phyloP scores from a whole-genome alignment of 2,797 vertebrate genomes.

The Fistularia tabacaria region DNA sequence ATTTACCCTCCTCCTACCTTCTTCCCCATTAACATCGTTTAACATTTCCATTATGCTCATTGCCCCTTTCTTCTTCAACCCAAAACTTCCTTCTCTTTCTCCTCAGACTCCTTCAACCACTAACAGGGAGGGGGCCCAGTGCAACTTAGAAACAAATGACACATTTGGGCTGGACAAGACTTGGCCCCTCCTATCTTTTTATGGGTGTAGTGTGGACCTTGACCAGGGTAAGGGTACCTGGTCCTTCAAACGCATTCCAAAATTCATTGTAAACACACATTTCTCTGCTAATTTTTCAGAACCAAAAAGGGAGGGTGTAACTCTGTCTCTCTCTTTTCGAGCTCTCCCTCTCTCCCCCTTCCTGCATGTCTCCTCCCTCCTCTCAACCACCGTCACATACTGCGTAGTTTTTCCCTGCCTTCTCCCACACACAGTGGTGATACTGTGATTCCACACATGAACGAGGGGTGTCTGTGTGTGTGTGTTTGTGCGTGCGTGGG shows the following conservation, averaged over 20 bases:
- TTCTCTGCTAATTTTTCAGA: too few species aligned
- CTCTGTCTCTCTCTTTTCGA: constrained; percentile 2
- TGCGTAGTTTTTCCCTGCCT: constrained; percentile 29
- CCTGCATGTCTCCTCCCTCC: too few species aligned
- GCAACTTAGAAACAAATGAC: constrained; percentile 34
- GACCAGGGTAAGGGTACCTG: constrained; percentile 33
- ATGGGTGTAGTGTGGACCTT: constrained; percentile 9
- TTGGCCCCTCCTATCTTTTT: constrained; percentile 2
- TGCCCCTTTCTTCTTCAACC: constrained; percentile 2
- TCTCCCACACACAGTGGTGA: constrained; percentile 21
- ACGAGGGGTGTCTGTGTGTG: constrained; percentile 13
- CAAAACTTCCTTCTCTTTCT: constrained; percentile 17
- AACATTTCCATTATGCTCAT: constrained; percentile 25
- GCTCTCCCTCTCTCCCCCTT: constrained; percentile 3
- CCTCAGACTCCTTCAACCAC: constrained; percentile 16
- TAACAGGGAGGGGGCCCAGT: constrained; percentile 6
- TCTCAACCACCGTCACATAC: constrained; percentile 36
- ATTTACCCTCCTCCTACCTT: background rate
- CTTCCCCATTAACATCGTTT: constrained; percentile 5
- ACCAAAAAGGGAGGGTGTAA: constrained; percentile 45
- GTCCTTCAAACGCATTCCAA: too few species aligned
- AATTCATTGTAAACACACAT: background rate
- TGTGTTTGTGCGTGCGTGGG: too few species aligned
- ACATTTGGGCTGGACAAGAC: background rate
- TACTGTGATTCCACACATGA: constrained; percentile 30